Base-by-base conservation (phyloP, 2,797 vertebrate genomes). In the Distichodus sexfasciatus region DNA sequence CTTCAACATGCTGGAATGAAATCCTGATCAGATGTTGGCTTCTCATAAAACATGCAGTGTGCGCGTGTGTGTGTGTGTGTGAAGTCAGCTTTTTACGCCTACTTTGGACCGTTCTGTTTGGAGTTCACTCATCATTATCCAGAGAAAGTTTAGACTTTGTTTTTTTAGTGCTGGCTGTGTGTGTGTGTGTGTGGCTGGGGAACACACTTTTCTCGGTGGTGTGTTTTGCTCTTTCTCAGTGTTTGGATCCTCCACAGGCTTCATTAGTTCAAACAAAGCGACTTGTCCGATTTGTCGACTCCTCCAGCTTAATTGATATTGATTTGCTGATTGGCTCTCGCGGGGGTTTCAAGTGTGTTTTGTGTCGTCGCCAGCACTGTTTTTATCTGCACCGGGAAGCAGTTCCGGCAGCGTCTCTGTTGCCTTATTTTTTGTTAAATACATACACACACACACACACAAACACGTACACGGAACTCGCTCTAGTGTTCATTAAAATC, bases 201-300 rank as follows among this genome's bases (percentile, higher is more conserved):
- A 43, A 36, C 44, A 14, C 44, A 62, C 65, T 41, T 19, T 8
- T 38, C 6, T 40, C 53, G 48, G 54, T 68, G 54, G 31, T 35
- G 46, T 59, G 33, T 33, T 48, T 48, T 48, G n/a, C 11, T 48
- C 17, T 68, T 17, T 66, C 44, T 26, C 9, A 48, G 33, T 78
- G 78, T 84, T 77, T 67, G 77, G 81, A 83, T 85, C 79, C 87
- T 87, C 87, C 36, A 76, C 81, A 88, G 87, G 88, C 88, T 89
- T 89, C 86, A 89, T 90, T 87, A 87, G 88, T 88, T 89, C 84
- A 89, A 89, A 86, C 86, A 88, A 88, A 89, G 85, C 85, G 84
- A 81, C 81, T 86, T 87, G 87, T 88, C 86, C 85, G 71, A 84
- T 87, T 79, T 85, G 80, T 83, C 82, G 79, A 79, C 76, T 87